Conservation (phyloP, 2,888 invertebrate genomes). For the Doris montereyensis region DNA sequence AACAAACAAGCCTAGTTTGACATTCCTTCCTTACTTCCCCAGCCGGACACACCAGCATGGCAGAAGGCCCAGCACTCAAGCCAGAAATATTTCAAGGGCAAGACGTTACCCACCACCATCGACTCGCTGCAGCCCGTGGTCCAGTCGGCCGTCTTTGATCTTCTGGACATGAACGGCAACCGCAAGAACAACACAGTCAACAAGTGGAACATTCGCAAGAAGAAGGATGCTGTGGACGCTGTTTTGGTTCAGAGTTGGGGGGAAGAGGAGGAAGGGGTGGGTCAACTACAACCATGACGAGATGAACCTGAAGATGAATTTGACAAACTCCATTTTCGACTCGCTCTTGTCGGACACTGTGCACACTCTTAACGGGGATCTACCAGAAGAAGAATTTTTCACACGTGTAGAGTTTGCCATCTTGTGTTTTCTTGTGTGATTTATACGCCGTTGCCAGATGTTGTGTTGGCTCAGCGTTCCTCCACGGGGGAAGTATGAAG, state of each 20-base stretch:
- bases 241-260: slow-evolving; percentile 81
- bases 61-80: slow-evolving; percentile 72
- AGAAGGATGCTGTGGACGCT: slow-evolving; percentile 81
- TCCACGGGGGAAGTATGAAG: too few relatives aligned
- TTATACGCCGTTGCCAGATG: too few relatives aligned
- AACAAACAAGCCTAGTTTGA: too few relatives aligned
- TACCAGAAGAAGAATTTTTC: slow-evolving; percentile 50
- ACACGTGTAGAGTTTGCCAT: background rate
- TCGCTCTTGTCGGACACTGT: slow-evolving; percentile 76
- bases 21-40: background rate
- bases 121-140: slow-evolving; percentile 64
- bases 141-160: slow-evolving; percentile 58
- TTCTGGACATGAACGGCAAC: slow-evolving; percentile 62
- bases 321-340: slow-evolving; percentile 77
- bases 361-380: slow-evolving; percentile 60
- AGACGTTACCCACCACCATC: slow-evolving; percentile 60
- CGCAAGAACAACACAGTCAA: slow-evolving; percentile 52
- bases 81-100: slow-evolving; percentile 60
- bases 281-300: slow-evolving; percentile 83
- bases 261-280: slow-evolving; percentile 83
- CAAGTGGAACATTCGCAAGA: slow-evolving; percentile 67
- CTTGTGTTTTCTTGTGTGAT: too few relatives aligned
- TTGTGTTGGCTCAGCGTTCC: too few relatives aligned
- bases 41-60: slow-evolving; percentile 75
- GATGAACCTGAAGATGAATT: slow-evolving; percentile 78